A percentile compares a stretch with the other conserved stretches of the same genome.
These are phyloP conservation scores for Danio jaintianensis DNA, from an alignment of 2,797 vertebrate species.

Conservation along the genomic window DNA sequence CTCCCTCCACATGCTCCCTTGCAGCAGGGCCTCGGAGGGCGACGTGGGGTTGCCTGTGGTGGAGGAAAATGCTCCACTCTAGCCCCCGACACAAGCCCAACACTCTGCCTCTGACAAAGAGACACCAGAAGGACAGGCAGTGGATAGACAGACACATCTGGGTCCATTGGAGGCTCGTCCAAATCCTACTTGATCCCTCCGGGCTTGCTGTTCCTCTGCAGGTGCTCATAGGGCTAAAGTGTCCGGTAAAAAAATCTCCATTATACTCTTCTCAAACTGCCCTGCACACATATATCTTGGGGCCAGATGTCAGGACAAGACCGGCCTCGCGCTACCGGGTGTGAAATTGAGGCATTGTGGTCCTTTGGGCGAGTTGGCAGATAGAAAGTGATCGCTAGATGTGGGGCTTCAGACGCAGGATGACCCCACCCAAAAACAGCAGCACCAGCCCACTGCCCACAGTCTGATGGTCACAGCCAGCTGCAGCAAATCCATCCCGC, in stretches of 20 bases:
- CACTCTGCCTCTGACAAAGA: constrained; percentile 53
- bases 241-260: constrained; percentile 20
- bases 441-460: constrained; percentile 50
- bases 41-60: not conserved
- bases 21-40: constrained; percentile 35
- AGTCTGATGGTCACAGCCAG: constrained; percentile 60
- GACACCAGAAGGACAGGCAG: constrained; percentile 59
- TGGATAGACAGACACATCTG: constrained; percentile 57
- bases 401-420: constrained; percentile 18
- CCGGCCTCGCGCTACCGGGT: constrained; percentile 66
- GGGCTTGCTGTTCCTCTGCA: not conserved
- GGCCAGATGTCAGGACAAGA: constrained; percentile 51
- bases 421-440: constrained; percentile 51
- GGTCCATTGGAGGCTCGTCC: constrained; percentile 61
- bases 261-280: constrained; percentile 45
- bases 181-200: constrained; percentile 42
- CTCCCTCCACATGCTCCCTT: constrained; percentile 43
- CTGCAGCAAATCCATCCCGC: constrained; percentile 55
- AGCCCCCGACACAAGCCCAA: constrained; percentile 45
- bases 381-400: not conserved
- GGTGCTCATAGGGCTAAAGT: constrained; percentile 34
- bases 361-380: constrained; percentile 63
- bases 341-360: constrained; percentile 61
- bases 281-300: constrained; percentile 52
- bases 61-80: constrained; percentile 41